Evolutionary conservation across 2,113 vertebrate genomes (phyloP).

Genomic region (Erinaceus europaeus): DNA sequence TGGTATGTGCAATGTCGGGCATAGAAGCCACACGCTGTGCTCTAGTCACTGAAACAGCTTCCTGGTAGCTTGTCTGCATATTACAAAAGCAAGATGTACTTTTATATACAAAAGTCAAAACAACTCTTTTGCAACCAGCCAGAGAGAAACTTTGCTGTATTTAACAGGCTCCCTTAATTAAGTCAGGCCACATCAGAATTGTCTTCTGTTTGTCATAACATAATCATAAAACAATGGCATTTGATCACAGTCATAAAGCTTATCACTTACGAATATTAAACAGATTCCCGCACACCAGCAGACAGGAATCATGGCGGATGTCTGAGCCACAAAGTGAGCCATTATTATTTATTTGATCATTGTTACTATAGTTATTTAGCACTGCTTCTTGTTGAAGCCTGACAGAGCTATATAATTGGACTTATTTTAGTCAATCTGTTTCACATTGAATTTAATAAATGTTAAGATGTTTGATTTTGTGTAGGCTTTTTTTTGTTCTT

Average conservation of each 20-base stretch:
- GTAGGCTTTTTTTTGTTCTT: background rate
- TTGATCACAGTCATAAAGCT: background rate
- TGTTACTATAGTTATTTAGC: background rate
- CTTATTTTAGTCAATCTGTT: background rate
- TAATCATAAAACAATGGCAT: background rate
- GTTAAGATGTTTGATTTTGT: background rate
- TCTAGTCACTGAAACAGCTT: no score
- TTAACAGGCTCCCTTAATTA: background rate
- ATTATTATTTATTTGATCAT: background rate
- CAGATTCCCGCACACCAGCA: rapidly evolving
- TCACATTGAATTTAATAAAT: constrained; percentile 22
- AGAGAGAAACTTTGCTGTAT: background rate
- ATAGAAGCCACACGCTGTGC: no score
- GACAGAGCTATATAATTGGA: background rate
- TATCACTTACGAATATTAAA: background rate
- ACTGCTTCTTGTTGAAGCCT: background rate
- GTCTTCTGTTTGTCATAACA: background rate
- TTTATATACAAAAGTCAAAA: no score
- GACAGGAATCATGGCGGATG: background rate
- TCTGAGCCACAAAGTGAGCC: background rate
- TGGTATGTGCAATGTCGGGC: no score
- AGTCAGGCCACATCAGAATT: background rate
- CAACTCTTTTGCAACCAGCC: background rate
- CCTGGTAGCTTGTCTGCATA: no score
- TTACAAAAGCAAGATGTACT: no score